Conservation (phyloP, 53 echinoderm and acorn worm species). For the Paracentrotus lividus region DNA sequence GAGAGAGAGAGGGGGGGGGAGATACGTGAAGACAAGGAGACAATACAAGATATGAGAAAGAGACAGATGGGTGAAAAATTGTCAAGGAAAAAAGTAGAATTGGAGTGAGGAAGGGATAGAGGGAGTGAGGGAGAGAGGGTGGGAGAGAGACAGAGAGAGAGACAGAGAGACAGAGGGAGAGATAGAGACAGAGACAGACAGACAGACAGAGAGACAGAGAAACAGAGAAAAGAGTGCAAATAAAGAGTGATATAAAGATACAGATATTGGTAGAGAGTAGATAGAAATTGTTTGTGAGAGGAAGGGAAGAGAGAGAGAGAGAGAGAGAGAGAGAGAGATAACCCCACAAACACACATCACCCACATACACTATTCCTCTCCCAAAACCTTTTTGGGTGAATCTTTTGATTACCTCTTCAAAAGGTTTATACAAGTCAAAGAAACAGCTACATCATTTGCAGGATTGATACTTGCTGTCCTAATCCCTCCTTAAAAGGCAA, state of each 20-base stretch:
- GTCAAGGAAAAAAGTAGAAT: background rate
- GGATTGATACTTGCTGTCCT: background rate
- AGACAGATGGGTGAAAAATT: too few species aligned
- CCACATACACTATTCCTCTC: background rate
- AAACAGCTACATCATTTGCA: background rate
- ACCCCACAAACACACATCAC: background rate
- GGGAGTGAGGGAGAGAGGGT: background rate
- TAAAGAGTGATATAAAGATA: background rate
- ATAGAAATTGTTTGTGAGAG: background rate
- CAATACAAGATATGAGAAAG: background rate
- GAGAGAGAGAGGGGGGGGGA: background rate
- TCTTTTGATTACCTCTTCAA: background rate
- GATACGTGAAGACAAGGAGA: background rate
- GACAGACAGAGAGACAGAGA: background rate
- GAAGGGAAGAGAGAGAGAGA: too few species aligned
- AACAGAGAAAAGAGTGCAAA: background rate
- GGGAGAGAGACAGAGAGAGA: background rate
- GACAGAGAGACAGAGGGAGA: background rate
- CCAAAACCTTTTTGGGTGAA: background rate
- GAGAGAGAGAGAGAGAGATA: too few species aligned
- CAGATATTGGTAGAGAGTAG: background rate
- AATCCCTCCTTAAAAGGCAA: conserved; percentile 16
- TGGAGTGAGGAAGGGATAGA: background rate
- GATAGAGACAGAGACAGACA: background rate
- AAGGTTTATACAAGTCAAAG: background rate